Conservation (phyloP, 2,797 vertebrate species). For the Lithobates sylvaticus region DNA sequence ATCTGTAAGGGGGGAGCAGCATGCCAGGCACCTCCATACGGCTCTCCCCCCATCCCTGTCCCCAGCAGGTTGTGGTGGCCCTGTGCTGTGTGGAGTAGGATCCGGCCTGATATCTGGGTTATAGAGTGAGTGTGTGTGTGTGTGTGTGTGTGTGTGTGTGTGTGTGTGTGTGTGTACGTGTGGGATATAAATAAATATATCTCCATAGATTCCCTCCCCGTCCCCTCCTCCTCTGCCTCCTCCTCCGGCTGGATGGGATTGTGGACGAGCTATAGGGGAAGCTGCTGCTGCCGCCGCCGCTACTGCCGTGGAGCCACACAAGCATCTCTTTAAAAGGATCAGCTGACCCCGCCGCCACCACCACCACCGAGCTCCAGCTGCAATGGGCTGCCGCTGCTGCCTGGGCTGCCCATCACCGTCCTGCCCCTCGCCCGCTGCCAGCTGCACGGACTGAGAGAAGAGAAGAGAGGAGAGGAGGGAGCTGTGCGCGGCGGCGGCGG, state of each 20-base stretch:
- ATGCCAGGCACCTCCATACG: slow-evolving; percentile 1
- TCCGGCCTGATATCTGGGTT: slow-evolving; percentile 40
- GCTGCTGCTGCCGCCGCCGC: slow-evolving; percentile 66
- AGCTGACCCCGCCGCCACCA: slow-evolving; percentile 77
- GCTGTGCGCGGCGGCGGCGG: too few relatives aligned
- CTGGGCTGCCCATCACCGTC: slow-evolving; percentile 81
- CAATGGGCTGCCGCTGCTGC: slow-evolving; percentile 78
- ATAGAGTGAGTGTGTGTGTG: slow-evolving; percentile 27
- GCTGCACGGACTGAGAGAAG: slow-evolving; percentile 79
- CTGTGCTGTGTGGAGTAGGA: background rate
- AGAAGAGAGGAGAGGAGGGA: too few relatives aligned
- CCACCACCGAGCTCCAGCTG: slow-evolving; percentile 74
- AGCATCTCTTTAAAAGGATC: slow-evolving; percentile 80
- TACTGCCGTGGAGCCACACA: slow-evolving; percentile 71
- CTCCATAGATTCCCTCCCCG: slow-evolving; percentile 51
- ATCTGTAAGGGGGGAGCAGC: background rate
- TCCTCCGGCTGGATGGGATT: slow-evolving; percentile 75
- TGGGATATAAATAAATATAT: slow-evolving; percentile 64
- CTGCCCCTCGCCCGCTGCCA: slow-evolving; percentile 73
- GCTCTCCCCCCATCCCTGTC: background rate
- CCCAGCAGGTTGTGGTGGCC: background rate
- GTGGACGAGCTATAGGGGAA: slow-evolving; percentile 72
- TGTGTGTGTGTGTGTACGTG: slow-evolving; percentile 59
- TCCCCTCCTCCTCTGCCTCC: slow-evolving; percentile 54
- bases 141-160: slow-evolving; percentile 16